phyloP scores from a whole-genome alignment of 2,888 invertebrate species.

The Encarsia formosa region DNA sequence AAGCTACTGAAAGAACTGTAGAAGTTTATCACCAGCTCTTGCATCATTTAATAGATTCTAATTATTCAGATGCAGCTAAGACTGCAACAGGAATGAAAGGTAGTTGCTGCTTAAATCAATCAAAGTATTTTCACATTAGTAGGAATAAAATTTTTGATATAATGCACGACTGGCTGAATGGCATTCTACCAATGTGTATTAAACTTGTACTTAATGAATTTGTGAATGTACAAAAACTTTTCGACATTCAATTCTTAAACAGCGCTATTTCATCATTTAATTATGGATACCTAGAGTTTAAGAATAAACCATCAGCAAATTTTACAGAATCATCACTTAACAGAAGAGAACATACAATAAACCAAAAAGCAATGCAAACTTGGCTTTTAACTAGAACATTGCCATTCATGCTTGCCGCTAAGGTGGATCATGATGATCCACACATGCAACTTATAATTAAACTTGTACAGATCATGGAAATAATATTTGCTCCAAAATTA shows the following conservation, averaged over 20 bases:
- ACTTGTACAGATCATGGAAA: not conserved
- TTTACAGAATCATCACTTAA: not conserved
- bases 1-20: conserved; percentile 15
- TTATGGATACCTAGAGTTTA: not conserved
- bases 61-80: not conserved
- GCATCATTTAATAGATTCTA: not conserved
- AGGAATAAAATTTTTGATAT: conserved; percentile 9
- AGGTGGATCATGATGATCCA: not conserved
- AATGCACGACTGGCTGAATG: conserved; percentile 8
- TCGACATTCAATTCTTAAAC: conserved; percentile 21
- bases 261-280: conserved; percentile 8
- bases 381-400: conserved; percentile 15
- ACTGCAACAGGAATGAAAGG: conserved; percentile 4
- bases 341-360: not conserved
- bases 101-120: not conserved
- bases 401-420: conserved; percentile 1
- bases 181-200: conserved; percentile 26
- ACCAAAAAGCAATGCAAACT: conserved; percentile 15
- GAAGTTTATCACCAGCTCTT: conserved; percentile 13
- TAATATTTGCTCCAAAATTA: not conserved
- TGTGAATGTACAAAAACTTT: not conserved
- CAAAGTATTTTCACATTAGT: conserved; percentile 2
- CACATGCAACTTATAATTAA: not conserved
- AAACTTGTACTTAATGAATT: conserved; percentile 20
- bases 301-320: conserved; percentile 7